Evolutionary conservation across 2,888 invertebrate genomes (phyloP).

Genomic region (Gryllus longicercus): DNA sequence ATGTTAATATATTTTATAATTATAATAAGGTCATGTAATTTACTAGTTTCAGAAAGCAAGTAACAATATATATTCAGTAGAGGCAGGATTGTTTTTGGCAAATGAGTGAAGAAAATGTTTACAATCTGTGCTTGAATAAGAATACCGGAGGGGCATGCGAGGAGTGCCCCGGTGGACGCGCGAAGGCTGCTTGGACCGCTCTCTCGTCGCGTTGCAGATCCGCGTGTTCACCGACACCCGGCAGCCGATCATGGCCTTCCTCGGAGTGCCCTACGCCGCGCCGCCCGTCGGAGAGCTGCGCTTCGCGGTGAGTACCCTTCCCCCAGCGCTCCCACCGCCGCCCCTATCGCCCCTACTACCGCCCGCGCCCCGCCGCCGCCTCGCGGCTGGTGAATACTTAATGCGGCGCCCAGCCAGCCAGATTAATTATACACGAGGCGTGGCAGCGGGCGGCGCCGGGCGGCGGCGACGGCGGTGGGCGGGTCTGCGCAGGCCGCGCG

Average conservation of each 20-base stretch:
- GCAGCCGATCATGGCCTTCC: slow-evolving; percentile 63
- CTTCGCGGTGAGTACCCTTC: slow-evolving; percentile 62
- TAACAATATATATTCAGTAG: no score
- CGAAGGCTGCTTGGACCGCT: not conserved
- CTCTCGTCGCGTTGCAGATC: slow-evolving; percentile 51
- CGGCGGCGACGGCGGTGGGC: not conserved
- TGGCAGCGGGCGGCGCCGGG: not conserved
- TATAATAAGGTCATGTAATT: no score
- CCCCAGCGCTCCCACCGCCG: not conserved
- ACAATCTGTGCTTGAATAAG: no score
- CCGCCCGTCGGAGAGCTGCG: slow-evolving; percentile 70
- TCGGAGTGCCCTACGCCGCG: slow-evolving; percentile 78
- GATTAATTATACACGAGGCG: slow-evolving; percentile 11
- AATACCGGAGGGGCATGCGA: no score
- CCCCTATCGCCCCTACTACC: not conserved
- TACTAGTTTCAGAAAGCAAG: no score
- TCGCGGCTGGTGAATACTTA: not conserved
- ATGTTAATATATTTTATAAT: no score
- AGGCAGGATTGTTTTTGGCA: no score
- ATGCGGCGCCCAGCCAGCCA: not conserved
- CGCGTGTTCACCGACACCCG: slow-evolving; percentile 63
- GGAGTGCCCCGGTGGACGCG: no score
- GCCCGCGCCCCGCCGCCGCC: not conserved
- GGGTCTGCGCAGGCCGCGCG: not conserved
- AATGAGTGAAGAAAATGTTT: no score